Base-by-base conservation (phyloP, 2,113 vertebrate species). In the Microtus pennsylvanicus region DNA sequence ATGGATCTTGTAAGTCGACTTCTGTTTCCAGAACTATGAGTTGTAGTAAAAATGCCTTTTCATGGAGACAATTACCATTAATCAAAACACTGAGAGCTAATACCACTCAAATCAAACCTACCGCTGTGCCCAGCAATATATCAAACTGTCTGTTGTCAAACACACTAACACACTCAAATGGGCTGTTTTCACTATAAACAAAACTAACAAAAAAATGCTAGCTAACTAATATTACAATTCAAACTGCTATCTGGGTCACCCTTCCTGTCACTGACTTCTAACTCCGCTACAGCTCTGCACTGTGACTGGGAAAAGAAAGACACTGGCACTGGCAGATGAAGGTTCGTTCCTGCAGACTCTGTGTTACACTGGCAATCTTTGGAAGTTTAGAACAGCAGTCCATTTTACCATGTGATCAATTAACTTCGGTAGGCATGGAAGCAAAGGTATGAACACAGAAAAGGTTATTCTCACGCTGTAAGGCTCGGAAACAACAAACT, bases 141-240 rank as follows among this genome's bases (percentile, higher is more conserved):
- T 99, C 99, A 99, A 98, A 98, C 98, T 99, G 99, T 98, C 99
- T 99, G 98, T 98, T 99, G 99, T 99, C 98, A 99, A 99, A 99
- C 98, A 99, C 93, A 97, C 98, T 98, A 98, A 98, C 98, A 99
- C 98, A 99, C 98, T 98, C 98, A 98, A 98, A 98, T 98, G 98
- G 98, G 95, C 98, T 98, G 98, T 98, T 98, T 99, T 98, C 97
- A 98, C 96, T 98, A 97, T 96, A 98, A 99, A 98, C 98, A 98
- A 97, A 97, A 63, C n/a, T 7, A 63, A 67, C n/a, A 98, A 92
- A 97, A 97, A 97, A 97, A 58, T 58, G 98, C 98, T 99, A 98
- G 98, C 97, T 98, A 98, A 98, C 98, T 98, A 97, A 97, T 98
- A 98, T 98, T 98, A 97, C 98, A 98, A 98, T 98, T 98, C 97